A percentile compares a stretch with the other conserved stretches of the same genome.
phyloP scores from a whole-genome alignment of 2,888 invertebrate genomes.

The Polyommatus iphigenia region DNA sequence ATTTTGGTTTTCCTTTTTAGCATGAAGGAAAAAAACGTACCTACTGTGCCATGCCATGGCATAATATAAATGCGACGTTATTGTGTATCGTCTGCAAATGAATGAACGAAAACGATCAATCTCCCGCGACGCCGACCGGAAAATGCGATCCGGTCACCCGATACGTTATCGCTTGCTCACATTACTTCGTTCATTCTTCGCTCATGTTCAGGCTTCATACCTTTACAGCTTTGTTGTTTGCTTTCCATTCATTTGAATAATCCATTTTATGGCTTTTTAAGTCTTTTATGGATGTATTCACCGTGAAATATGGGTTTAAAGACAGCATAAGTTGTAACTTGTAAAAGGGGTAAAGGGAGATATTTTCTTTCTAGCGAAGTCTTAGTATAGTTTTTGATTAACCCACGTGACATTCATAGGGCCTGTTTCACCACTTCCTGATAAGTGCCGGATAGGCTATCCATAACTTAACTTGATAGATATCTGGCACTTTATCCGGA shows the following conservation, averaged over 20 bases:
- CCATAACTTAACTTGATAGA: no score
- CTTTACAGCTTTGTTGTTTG: not conserved
- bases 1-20: no score
- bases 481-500: no score
- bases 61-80: no score
- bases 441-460: no score
- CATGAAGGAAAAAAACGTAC: no score
- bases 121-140: not conserved
- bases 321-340: not conserved
- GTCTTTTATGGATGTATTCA: not conserved
- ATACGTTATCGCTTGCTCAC: conserved; percentile 14
- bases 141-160: conserved; percentile 19
- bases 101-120: conserved; percentile 21
- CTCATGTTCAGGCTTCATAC: not conserved
- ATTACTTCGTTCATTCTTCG: conserved; percentile 16
- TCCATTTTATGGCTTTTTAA: not conserved
- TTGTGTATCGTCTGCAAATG: not conserved
- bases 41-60: no score
- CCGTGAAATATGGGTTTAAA: not conserved
- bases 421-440: no score
- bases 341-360: no score
- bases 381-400: no score
- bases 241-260: conserved; percentile 6
- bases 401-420: no score
- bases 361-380: no score